Evolutionary conservation across 2,113 vertebrate species (phyloP), one percentile per base, ranked within the genome.

Genomic region (Megatriorchis doriae): DNA sequence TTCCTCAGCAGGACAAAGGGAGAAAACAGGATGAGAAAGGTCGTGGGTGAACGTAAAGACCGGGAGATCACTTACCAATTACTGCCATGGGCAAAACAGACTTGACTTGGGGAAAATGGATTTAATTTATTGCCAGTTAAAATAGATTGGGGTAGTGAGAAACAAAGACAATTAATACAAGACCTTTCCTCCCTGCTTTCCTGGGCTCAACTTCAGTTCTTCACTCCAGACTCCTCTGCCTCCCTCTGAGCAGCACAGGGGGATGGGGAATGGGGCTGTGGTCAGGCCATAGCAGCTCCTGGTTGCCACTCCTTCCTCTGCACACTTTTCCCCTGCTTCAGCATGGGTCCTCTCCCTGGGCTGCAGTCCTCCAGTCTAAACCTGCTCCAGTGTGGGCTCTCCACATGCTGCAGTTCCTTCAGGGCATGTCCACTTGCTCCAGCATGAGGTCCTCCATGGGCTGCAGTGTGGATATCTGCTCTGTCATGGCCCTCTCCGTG

Each of bases 341-440:
- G 45, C 0, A 0, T 40, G 22, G 4, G 18, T 43, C 23, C n/a
- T n/a, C 11, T 52, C 48, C 38, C 7, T 20, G 34, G 42, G 21
- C 20, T 11, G 16, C n/a, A 63, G 56, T n/a, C 34, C 48, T 62
- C 66, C n/a, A 66, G 16, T 13, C 8, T 12, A 74, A 67, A n/a
- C 53, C 17, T 66, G 10, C 10, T 65, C 36, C 34, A 56, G 23
- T 1, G 0, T 29, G 13, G 23, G 9, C 43, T 36, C 5, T 23
- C 31, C 16, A 16, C 19, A n/a, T 11, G 36, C 43, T 55, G 56
- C n/a, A 75, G 38, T 31, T 56, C 34, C 53, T 43, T 79, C 52
- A 55, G 34, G 13, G 32, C 50, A 40, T 3, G 20, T 34, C n/a
- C n/a, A 16, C 36, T 40, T 75, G 32, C 9, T 56, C 40, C 32